Evolutionary conservation across 92 coral and sea anemone genomes (phyloP), one percentile per base, ranked within the genome.

Genomic region (Epizoanthus rinbou): DNA sequence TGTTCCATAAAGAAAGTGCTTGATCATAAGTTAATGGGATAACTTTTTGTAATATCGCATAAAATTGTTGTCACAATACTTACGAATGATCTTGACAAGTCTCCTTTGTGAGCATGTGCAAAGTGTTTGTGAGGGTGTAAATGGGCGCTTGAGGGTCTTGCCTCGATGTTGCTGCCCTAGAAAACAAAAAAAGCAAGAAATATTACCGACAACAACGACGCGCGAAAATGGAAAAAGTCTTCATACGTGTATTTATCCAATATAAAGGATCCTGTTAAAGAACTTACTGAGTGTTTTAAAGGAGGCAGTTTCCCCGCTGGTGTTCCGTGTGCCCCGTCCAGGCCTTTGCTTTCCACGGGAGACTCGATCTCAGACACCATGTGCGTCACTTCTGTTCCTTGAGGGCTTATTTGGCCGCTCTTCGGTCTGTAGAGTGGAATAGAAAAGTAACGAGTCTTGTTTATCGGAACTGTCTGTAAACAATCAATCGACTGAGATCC

Each of bases 241-340:
- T 28, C 31, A 28, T 2, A 0, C 2, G 2, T 28, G 6, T 21
- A 68, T 4, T 68, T 11, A 68, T 68, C 6, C 6, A 11, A 11
- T 8, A 2, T 52, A 35, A 57, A 75, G 43, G 68, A 3, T 28
- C 31, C 0, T 45, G 45, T 58, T 23, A n/a, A n/a, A 50, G 43
- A 64, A 53, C 90, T 81, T 85, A 91, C 93, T 71, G 69, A 76
- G 58, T 85, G 80, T 73, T 69, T 74, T 39, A 95, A 37, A 24
- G 98, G 98, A 14, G 98, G 98, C 16, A 93, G 90, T 43, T 90
- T 91, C 80, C 98, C 98, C 6, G 93, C 93, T 10, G 98, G 98
- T 41, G 94, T 89, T 13, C 92, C 97, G 82, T 89, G 94, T 74
- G 80, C 91, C 14, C 92, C 95, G 35, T 90, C 89, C 58, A 85